Base-by-base conservation (phyloP, 2,113 vertebrate species). In the Tachycineta bicolor region DNA sequence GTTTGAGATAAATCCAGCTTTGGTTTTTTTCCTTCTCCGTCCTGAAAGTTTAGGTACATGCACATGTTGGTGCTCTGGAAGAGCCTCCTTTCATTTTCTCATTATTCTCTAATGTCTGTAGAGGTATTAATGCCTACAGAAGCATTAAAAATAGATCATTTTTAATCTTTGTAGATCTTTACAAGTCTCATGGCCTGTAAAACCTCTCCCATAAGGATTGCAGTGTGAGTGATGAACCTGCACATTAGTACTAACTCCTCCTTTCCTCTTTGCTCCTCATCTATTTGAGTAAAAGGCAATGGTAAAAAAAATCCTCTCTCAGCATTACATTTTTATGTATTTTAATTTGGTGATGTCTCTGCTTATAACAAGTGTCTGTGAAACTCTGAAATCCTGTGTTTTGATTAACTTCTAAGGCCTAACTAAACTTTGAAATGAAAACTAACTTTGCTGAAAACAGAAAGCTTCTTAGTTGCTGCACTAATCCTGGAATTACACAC, bases 401-500 rank as follows among this genome's bases (percentile, higher is more conserved):
- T 92, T 92, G 67, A 76, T 92, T 88, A 92, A 94, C 46, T 87
- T 79, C 41, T 58, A 85, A 85, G 82, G 34, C 76, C 81, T 91
- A 88, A 80, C 92, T 83, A 73, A 94, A 96, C 81, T 96, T 94
- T 82, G 77, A 93, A 96, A 87, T 93, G 89, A 71, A 95, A 97
- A 76, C 87, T 62, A 87, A 95, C 94, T 96, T 95, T 50, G 53
- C 89, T 93, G 77, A 62, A 87, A 94, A 86, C 74, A 91, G 74
- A 95, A 96, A 94, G 69, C 93, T 89, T 23, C 86, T 92, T 94
- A 83, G 89, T 88, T 96, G 83, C 89, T 33, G 22, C 74, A 26
- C 69, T 96, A 89, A 93, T 97, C 95, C 94, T 75, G 58, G 94
- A 96, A 95, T 96, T 97, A 94, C 91, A 79, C 65, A 87, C 74